Conservation (phyloP, 2,888 invertebrate genomes). For the Actias luna region DNA sequence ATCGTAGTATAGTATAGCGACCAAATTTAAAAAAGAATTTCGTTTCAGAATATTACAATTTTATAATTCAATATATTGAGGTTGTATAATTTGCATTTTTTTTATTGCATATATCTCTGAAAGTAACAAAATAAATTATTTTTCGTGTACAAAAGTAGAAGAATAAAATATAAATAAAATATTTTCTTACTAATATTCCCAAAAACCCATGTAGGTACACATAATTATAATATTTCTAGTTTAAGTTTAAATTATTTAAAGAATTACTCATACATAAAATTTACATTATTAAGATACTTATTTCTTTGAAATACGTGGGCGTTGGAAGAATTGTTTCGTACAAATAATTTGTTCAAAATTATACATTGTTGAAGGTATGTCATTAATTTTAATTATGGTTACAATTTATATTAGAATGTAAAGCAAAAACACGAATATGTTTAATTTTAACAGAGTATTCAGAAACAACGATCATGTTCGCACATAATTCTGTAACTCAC, state of each 20-base stretch:
- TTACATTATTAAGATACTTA: too few species aligned
- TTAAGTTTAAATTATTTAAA: too few species aligned
- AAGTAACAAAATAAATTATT: neutral
- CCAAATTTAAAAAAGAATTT: neutral
- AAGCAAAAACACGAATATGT: neutral
- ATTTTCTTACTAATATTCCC: too few species aligned
- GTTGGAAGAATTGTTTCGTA: neutral
- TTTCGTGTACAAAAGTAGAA: neutral
- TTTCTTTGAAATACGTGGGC: neutral
- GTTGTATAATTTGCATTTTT: too few species aligned
- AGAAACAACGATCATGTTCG: neutral
- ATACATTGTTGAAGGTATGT: neutral
- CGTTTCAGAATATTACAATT: neutral
- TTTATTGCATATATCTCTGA: too few species aligned
- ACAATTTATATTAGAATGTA: neutral
- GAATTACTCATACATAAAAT: too few species aligned
- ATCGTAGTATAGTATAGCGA: neutral
- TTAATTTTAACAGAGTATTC: neutral
- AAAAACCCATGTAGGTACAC: too few species aligned
- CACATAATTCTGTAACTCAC: conserved; percentile 1
- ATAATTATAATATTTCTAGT: too few species aligned
- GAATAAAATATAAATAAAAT: neutral
- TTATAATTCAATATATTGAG: too few species aligned
- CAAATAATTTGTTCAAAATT: neutral
- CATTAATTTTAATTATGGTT: neutral